phyloP scores from a whole-genome alignment of 1,140 invertebrate species.

The Macrocentrus cingulum region DNA sequence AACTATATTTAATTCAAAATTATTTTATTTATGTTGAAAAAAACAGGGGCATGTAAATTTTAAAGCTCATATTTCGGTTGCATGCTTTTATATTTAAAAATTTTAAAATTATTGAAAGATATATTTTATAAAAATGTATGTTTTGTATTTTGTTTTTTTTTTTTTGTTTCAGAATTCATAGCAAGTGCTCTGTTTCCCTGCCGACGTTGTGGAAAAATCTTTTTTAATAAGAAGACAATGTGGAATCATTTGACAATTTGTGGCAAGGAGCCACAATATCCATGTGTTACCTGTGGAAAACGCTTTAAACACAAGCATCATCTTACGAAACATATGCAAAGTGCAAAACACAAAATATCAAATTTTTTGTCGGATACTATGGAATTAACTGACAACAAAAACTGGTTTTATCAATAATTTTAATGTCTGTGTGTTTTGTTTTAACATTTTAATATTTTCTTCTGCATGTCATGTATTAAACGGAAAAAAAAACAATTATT shows the following conservation, averaged over 20 bases:
- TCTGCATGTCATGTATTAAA: no score
- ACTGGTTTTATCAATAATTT: conserved; percentile 22
- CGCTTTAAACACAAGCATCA: conserved; percentile 58
- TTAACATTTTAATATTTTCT: conserved; percentile 28
- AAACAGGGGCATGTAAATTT: no score
- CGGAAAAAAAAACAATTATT: no score
- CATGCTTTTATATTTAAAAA: no score
- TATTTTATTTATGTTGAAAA: no score
- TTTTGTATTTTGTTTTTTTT: no score
- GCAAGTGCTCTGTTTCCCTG: conserved; percentile 32
- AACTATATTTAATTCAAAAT: no score
- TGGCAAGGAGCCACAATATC: conserved; percentile 39
- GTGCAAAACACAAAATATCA: conserved; percentile 24
- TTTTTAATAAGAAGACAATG: conserved; percentile 38
- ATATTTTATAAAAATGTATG: no score
- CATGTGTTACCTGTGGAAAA: conserved; percentile 57
- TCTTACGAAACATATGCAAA: conserved; percentile 53
- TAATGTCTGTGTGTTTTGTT: not conserved
- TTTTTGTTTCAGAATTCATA: conserved; percentile 26
- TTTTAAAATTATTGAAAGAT: no score
- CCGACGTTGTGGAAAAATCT: conserved; percentile 37
- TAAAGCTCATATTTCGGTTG: no score
- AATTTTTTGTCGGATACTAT: not conserved
- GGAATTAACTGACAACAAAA: conserved; percentile 16
- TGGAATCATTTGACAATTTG: conserved; percentile 40